Percentiles rank a stretch among this genome's conserved stretches.
Conservation (phyloP, 2,888 invertebrate species). For the Petrolisthes cinctipes region DNA sequence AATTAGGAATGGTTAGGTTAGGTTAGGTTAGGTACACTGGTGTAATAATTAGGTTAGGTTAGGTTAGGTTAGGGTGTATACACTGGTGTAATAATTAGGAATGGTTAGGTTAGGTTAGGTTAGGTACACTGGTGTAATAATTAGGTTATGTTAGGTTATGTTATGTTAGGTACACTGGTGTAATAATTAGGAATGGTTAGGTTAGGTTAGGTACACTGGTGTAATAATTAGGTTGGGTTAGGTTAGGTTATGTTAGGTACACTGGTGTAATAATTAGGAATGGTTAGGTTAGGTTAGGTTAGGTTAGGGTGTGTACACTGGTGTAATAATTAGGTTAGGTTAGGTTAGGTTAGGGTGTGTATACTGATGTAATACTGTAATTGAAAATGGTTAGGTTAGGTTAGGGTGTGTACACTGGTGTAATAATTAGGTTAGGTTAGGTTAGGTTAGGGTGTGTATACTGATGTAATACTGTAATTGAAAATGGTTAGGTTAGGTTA, state of each 20-base stretch:
- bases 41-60: not conserved
- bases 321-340: too few relatives aligned
- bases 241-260: not conserved
- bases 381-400: slow-evolving; percentile 36
- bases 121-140: slow-evolving; percentile 15
- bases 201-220: slow-evolving; percentile 10
- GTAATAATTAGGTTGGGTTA: not conserved
- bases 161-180: slow-evolving; percentile 72
- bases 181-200: slow-evolving; percentile 33
- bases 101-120: slow-evolving; percentile 28
- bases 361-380: slow-evolving; percentile 72
- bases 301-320: too few relatives aligned
- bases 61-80: not conserved
- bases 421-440: not conserved
- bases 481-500: slow-evolving; percentile 33
- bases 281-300: too few relatives aligned
- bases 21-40: slow-evolving; percentile 25
- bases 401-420: slow-evolving; percentile 15
- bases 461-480: slow-evolving; percentile 72
- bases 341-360: not conserved
- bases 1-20: slow-evolving; percentile 35
- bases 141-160: too few relatives aligned
- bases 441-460: not conserved
- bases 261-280: too few relatives aligned
- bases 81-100: slow-evolving; percentile 72